Percentiles rank a stretch among this genome's conserved stretches.
phyloP scores from a whole-genome alignment of 2,113 vertebrate species.

The Tiliqua scincoides region DNA sequence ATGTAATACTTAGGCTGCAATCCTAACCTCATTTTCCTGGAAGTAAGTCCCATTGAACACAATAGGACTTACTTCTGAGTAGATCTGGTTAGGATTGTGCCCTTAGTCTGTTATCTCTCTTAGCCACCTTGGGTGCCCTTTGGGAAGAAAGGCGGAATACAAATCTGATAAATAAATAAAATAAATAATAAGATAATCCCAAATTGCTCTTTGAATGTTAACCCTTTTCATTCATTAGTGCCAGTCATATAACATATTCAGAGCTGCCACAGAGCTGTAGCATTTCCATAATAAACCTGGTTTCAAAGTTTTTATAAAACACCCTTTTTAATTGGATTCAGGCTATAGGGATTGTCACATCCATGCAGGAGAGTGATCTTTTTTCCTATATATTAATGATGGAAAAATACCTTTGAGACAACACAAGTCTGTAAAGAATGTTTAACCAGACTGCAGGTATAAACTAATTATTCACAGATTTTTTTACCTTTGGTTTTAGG shows the following conservation, averaged over 20 bases:
- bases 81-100: no score
- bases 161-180: no score
- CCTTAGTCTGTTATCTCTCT: slow-evolving; percentile 56
- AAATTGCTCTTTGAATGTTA: slow-evolving; percentile 53
- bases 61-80: no score
- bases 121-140: no score
- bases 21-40: no score
- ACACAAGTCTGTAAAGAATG: slow-evolving; percentile 44
- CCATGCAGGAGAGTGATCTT: slow-evolving; percentile 62
- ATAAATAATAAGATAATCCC: no score
- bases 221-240: slow-evolving; percentile 34
- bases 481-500: no score
- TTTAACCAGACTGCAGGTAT: slow-evolving; percentile 46
- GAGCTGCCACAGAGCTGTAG: slow-evolving; percentile 42
- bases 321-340: slow-evolving; percentile 73
- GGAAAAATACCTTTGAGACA: slow-evolving; percentile 55
- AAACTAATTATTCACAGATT: no score
- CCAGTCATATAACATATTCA: slow-evolving; percentile 60
- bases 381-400: slow-evolving; percentile 49
- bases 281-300: slow-evolving; percentile 59
- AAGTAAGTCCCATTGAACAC: no score
- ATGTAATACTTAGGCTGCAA: no score
- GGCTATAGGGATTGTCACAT: slow-evolving; percentile 62
- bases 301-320: slow-evolving; percentile 70
- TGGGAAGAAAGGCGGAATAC: no score